Evolutionary conservation across 1,140 invertebrate genomes (phyloP), one percentile per base, ranked within the genome.

Genomic region (Goniozus legneri): DNA sequence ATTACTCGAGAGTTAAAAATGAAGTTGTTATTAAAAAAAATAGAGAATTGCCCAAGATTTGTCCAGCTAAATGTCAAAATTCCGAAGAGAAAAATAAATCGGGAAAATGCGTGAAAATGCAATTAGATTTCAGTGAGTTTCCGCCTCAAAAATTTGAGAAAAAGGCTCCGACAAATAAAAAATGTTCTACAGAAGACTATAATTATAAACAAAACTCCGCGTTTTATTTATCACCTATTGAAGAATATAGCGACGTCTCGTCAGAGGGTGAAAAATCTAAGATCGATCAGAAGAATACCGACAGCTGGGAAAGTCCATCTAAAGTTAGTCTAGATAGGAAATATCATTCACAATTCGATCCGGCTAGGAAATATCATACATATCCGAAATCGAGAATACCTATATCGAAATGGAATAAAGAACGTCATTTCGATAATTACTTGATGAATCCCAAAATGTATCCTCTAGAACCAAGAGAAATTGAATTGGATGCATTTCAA

Each of bases 181-280:
- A 18, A 2, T 46, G 35, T 14, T 18, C 15, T 18, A 35, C n/a
- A 36, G 22, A 50, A 14, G 15, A 42, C 15, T 3, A 27, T 19
- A 24, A 44, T 19, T 42, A n/a, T 37, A 40, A 48, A 47, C 12
- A 32, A 31, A 47, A 53, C 15, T 13, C 38, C 2, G 35, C 44
- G 37, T 73, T 71, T 51, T 65, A 73, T 53, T 54, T 82, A 20
- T 82, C 80, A 0, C 77, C 80, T 0, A 83, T 83, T 30, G 76
- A 82, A 62, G 80, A 84, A 63, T 78, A 78, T 48, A 81, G 78
- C 41, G 80, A 83, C 62, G 72, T 75, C 0, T 79, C 76, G 0
- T n/a, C n/a, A n/a, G n/a, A n/a, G n/a, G n/a, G n/a, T n/a, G n/a
- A n/a, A n/a, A n/a, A n/a, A n/a, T n/a, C n/a, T n/a, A n/a, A n/a